Percentiles rank a stretch among this genome's conserved stretches.
Conservation (phyloP, 2,113 vertebrate species). For the Pseudorasbora parva region DNA sequence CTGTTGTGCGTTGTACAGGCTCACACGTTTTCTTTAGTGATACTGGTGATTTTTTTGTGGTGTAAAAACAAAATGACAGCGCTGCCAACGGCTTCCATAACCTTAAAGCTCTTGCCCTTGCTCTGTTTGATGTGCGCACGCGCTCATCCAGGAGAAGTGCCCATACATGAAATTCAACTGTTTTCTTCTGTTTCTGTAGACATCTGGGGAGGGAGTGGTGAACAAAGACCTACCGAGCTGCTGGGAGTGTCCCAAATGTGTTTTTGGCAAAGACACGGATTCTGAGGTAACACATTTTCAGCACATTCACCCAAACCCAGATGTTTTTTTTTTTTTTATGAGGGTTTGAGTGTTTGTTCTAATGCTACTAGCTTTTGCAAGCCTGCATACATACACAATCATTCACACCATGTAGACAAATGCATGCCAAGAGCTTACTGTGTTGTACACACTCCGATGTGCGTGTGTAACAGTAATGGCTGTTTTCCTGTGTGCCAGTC, state of each 20-base stretch:
- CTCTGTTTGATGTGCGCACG: too few species aligned
- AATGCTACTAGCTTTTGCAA: constrained; percentile 38
- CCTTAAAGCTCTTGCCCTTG: too few species aligned
- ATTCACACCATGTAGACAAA: neutral
- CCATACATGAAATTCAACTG: too few species aligned
- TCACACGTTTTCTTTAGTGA: too few species aligned
- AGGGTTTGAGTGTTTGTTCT: neutral
- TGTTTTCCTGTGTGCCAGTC: constrained; percentile 71
- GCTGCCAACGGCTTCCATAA: too few species aligned
- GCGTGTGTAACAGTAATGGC: constrained; percentile 49
- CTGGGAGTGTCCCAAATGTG: constrained; percentile 97
- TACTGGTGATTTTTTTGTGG: too few species aligned
- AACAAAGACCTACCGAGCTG: constrained; percentile 96
- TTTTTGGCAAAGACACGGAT: constrained; percentile 82
- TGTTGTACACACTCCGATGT: constrained; percentile 12
- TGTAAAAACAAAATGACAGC: too few species aligned
- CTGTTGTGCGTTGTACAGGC: too few species aligned
- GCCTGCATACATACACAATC: constrained; percentile 1
- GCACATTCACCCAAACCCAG: neutral
- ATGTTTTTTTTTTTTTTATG: too few species aligned
- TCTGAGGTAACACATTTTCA: constrained; percentile 73
- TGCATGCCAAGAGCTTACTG: constrained; percentile 26
- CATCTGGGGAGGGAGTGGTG: constrained; percentile 89
- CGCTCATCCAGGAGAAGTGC: too few species aligned
- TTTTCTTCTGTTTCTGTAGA: constrained; percentile 67